Evolutionary conservation across 2,113 vertebrate genomes (phyloP), one percentile per base, ranked within the genome.

Genomic region (Myotis lucifugus): DNA sequence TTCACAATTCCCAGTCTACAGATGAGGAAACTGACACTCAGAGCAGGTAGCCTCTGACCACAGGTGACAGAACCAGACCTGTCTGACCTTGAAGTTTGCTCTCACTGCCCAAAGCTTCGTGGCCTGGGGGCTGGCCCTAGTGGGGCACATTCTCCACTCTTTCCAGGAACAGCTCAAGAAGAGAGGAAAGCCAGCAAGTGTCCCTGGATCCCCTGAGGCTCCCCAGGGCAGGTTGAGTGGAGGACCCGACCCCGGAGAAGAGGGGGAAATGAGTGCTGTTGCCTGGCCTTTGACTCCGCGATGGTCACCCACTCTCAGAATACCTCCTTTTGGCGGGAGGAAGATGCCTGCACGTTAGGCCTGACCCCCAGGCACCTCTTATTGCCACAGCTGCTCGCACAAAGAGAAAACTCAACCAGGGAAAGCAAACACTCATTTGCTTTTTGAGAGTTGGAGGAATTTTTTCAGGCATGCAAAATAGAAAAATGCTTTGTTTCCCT

Each of bases 341-440:
- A 61, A 10, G n/a, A 61, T 3, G 40, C 50, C 17, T 29, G 59
- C 19, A 3, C 7, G 0, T 46, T 40, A 40, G 42, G 73, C 29
- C 88, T 78, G 73, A 54, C 42, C 54, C n/a, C 61, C 37, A 4
- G 76, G 66, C 59, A 72, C 81, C 46, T 69, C 52, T 46, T 13
- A 3, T 19, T 34, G 25, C 48, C 32, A 19, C 3, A 40, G 37
- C 25, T 67, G 70, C 42, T 93, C 34, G 56, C 67, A 72, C 21
- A 42, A 54, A 48, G 64, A 52, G 42, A 88, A 84, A 91, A 76
- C 19, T 37, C 23, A 52, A 48, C 50, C 85, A 61, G 69, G 73
- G 64, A 92, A 89, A 94, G 87, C 81, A 96, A 91, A 96, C 76
- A 94, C 59, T 94, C 48, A 11, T 72, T 90, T 69, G 37, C 59